Conservation (phyloP, 1,140 invertebrate genomes). For the Pseudomyrmex sp. region DNA sequence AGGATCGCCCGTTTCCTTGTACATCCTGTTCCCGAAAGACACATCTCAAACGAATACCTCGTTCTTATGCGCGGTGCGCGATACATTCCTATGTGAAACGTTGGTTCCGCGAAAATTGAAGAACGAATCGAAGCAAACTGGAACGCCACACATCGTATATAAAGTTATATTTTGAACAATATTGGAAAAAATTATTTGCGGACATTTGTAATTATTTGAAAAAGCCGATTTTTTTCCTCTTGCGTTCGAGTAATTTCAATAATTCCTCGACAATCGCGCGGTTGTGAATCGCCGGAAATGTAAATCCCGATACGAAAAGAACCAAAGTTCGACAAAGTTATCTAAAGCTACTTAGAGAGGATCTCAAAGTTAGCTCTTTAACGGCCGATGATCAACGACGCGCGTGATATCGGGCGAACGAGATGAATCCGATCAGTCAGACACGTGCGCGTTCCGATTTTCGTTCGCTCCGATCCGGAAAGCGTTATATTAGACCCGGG, state of each 20-base stretch:
- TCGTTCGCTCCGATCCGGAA: conserved; percentile 21
- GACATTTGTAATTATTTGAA: background rate
- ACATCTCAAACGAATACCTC: conserved; percentile 49
- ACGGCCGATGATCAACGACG: conserved; percentile 34
- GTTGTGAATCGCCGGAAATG: background rate
- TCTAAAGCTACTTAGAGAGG: conserved; percentile 27
- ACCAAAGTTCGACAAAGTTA: conserved; percentile 3
- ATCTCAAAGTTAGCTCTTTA: conserved; percentile 36
- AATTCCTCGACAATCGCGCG: no score
- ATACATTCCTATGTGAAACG: conserved; percentile 20
- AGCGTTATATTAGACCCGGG: conserved; percentile 9
- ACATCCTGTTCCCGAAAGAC: conserved; percentile 53
- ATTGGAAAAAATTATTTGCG: conserved; percentile 14
- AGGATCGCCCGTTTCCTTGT: conserved; percentile 61
- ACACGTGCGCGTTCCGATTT: conserved; percentile 25
- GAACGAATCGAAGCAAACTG: conserved; percentile 9
- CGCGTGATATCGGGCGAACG: conserved; percentile 29
- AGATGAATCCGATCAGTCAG: conserved; percentile 33
- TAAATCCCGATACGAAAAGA: background rate
- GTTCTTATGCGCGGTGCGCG: conserved; percentile 33
- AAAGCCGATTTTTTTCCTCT: background rate
- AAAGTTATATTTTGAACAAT: background rate
- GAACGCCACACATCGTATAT: background rate
- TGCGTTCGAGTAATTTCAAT: background rate
- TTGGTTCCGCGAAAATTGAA: conserved; percentile 20